Evolutionary conservation across 2,113 vertebrate genomes (phyloP).

Genomic region (Pitta sordida): DNA sequence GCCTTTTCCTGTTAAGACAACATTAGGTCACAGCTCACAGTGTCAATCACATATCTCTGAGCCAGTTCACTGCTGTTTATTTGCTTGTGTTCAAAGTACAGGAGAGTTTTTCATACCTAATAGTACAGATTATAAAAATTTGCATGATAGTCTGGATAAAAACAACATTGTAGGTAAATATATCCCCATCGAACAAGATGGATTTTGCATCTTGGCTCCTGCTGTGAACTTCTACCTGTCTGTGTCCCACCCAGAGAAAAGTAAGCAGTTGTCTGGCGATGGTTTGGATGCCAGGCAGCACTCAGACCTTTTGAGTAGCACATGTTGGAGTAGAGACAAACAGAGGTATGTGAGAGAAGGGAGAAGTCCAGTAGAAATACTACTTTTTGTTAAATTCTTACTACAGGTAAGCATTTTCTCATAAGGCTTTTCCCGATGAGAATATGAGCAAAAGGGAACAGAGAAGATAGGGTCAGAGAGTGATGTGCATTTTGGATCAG

Average conservation of each 20-base stretch:
- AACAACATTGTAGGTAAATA: background rate
- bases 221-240: background rate
- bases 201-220: background rate
- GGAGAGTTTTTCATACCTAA: background rate
- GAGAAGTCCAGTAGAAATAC: background rate
- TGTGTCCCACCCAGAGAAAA: background rate
- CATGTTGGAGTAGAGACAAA: background rate
- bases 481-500: background rate
- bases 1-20: background rate
- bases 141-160: background rate
- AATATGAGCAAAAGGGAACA: background rate
- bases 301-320: background rate
- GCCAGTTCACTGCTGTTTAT: background rate
- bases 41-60: background rate
- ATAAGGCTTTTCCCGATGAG: background rate
- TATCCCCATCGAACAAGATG: background rate
- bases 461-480: background rate
- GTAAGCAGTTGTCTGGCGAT: fast-evolving
- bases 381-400: background rate
- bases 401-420: background rate
- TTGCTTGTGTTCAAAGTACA: background rate
- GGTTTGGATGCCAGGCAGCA: background rate
- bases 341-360: background rate
- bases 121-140: background rate
- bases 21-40: background rate